Base-by-base conservation (phyloP, 2,888 invertebrate species). In the Plebejus melissa region DNA sequence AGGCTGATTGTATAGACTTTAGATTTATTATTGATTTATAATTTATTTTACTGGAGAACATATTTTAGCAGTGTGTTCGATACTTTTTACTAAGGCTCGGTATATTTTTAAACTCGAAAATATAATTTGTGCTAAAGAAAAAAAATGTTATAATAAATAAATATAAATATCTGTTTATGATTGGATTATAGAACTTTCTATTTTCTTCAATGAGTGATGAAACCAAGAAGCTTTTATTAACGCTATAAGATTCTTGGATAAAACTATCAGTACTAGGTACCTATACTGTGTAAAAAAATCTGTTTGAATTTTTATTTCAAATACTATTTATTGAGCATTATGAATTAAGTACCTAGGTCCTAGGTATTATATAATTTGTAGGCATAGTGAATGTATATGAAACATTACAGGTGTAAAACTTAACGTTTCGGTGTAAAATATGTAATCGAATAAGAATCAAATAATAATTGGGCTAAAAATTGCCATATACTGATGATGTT, bases 371-470 rank as follows among this genome's bases (percentile, higher is more conserved):
- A 65, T 36, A 6, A 65, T 36, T 65, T 65, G 16, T 65, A 32
- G 65, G 28, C 22, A 65, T 65, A 65, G 65, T 65, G 3, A 13
- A 65, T 65, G 38, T 72, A 71, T 70, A 58, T 38, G 50, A 58
- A 65, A 74, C 69, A 50, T 58, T 72, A 70, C 65, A 54, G 70
- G 41, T 65, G 57, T 58, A 60, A 50, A 50, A 70, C n/a, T 70
- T 46, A 72, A 54, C 28, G 72, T 72, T 28, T 54, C 36, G 81
- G 83, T 84, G 76, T 80, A 79, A 78, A 32, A 32, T 32, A 76
- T 81, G 71, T 77, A 77, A 76, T 76, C 76, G 77, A 79, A 80
- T 80, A 77, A 81, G 80, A 79, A 78, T 69, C 41, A 74, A 50
- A 54, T 50, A 22, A 75, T 57, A 75, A 75, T 57, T 77, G 50